phyloP scores from a whole-genome alignment of 1,140 invertebrate species.

The Amyelois transitella region DNA sequence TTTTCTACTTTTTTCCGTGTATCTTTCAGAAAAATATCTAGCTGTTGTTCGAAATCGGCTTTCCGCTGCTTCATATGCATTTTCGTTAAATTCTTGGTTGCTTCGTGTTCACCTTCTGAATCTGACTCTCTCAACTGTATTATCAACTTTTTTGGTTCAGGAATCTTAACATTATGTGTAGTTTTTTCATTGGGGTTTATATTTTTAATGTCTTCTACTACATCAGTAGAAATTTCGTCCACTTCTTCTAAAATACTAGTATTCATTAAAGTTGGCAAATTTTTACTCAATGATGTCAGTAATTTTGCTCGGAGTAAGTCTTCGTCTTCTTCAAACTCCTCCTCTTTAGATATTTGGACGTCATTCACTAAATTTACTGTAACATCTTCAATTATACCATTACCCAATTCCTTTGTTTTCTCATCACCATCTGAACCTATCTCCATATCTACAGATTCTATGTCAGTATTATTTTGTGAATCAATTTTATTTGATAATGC shows the following conservation, averaged over 20 bases:
- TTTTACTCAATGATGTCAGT: slow-evolving; percentile 67
- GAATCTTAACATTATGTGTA: slow-evolving; percentile 16
- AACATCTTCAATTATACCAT: slow-evolving; percentile 11
- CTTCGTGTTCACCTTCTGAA: slow-evolving; percentile 69
- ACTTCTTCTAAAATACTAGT: slow-evolving; percentile 26
- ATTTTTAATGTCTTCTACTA: slow-evolving; percentile 6
- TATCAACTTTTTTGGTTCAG: slow-evolving; percentile 59
- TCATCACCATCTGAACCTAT: slow-evolving; percentile 63
- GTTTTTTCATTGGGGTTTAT: slow-evolving; percentile 11
- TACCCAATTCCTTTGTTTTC: slow-evolving; percentile 37
- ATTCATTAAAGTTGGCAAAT: slow-evolving; percentile 50
- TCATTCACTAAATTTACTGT: slow-evolving; percentile 10
- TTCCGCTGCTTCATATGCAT: slow-evolving; percentile 70
- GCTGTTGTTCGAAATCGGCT: slow-evolving; percentile 60
- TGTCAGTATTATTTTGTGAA: slow-evolving; percentile 58
- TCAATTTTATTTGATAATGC: slow-evolving; percentile 12
- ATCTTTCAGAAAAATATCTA: slow-evolving; percentile 63
- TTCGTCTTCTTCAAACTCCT: slow-evolving; percentile 68
- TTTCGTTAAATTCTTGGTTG: slow-evolving; percentile 68
- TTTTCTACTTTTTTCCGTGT: slow-evolving; percentile 61
- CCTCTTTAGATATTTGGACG: slow-evolving; percentile 24
- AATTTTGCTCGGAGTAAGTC: slow-evolving; percentile 63
- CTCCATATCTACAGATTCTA: slow-evolving; percentile 70
- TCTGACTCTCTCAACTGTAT: slow-evolving; percentile 66
- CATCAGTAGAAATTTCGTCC: not conserved